Evolutionary conservation across 2,113 vertebrate species (phyloP).

Genomic region (Dipodomys ordii): DNA sequence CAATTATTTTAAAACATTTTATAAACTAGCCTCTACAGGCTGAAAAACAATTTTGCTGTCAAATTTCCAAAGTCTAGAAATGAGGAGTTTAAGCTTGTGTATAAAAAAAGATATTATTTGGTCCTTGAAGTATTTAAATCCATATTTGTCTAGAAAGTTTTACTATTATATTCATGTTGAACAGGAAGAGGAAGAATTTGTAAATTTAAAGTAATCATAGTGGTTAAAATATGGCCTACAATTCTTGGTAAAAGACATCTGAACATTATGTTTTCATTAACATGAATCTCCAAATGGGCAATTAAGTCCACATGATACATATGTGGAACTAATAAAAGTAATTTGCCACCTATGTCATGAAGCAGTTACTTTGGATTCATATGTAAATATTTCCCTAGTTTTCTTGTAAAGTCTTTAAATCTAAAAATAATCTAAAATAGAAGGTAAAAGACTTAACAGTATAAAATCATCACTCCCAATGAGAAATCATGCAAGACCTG

Average conservation of each 20-base stretch:
- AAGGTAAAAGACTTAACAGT: constrained; percentile 30
- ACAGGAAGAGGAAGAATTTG: not conserved
- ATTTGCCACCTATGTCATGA: constrained; percentile 61
- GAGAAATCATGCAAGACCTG: constrained; percentile 51
- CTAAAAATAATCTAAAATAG: constrained; percentile 25
- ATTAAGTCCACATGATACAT: constrained; percentile 68
- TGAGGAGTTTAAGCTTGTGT: constrained; percentile 48
- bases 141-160: constrained; percentile 39
- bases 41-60: not conserved
- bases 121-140: constrained; percentile 2
- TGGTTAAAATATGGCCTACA: constrained; percentile 57
- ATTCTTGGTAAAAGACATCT: constrained; percentile 59
- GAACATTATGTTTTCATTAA: constrained; percentile 64
- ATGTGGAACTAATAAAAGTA: constrained; percentile 61
- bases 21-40: not conserved
- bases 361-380: constrained; percentile 36
- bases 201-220: constrained; percentile 53
- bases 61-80: constrained; percentile 23
- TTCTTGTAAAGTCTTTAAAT: constrained; percentile 56
- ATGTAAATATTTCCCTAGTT: constrained; percentile 58
- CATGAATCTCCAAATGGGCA: constrained; percentile 49
- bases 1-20: constrained; percentile 36
- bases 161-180: constrained; percentile 40
- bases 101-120: constrained; percentile 39
- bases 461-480: constrained; percentile 37